Evolutionary conservation across 92 coral and sea anemone species (phyloP).

Genomic region (Porites divaricata): DNA sequence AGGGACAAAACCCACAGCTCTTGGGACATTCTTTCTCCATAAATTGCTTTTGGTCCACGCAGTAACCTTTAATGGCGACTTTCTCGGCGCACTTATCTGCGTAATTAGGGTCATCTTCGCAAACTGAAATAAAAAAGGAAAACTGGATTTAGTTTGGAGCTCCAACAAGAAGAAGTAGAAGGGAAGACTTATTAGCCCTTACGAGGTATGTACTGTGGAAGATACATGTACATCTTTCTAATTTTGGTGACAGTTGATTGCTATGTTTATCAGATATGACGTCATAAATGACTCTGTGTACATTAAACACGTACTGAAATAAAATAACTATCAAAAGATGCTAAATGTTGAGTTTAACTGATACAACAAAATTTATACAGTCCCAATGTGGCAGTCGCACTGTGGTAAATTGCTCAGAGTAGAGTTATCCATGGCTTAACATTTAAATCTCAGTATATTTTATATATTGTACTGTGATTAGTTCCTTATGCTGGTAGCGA

Average conservation of each 20-base stretch:
- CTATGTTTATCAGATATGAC: background rate
- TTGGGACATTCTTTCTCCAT: slow-evolving; percentile 42
- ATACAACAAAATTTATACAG: too few relatives aligned
- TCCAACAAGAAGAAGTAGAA: background rate
- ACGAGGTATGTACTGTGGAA: background rate
- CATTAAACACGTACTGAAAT: too few relatives aligned
- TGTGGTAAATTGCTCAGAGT: too few relatives aligned
- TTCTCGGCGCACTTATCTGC: slow-evolving; percentile 26
- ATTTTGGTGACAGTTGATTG: too few relatives aligned
- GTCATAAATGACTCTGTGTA: background rate
- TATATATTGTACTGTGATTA: too few relatives aligned
- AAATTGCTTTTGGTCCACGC: slow-evolving; percentile 22
- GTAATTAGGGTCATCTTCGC: slow-evolving; percentile 24
- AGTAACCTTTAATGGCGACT: slow-evolving; percentile 35
- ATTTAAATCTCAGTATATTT: too few relatives aligned
- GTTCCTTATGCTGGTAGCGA: too few relatives aligned
- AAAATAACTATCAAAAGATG: too few relatives aligned
- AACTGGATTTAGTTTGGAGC: background rate
- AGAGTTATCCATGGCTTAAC: too few relatives aligned
- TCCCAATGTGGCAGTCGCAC: too few relatives aligned
- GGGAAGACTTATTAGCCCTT: background rate
- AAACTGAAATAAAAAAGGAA: too few relatives aligned
- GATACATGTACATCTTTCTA: too few relatives aligned
- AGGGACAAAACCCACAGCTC: slow-evolving; percentile 21
- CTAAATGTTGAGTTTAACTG: background rate